Evolutionary conservation across 2,888 invertebrate species (phyloP), one percentile per base, ranked within the genome.

Genomic region (Dexiosoma caninum): DNA sequence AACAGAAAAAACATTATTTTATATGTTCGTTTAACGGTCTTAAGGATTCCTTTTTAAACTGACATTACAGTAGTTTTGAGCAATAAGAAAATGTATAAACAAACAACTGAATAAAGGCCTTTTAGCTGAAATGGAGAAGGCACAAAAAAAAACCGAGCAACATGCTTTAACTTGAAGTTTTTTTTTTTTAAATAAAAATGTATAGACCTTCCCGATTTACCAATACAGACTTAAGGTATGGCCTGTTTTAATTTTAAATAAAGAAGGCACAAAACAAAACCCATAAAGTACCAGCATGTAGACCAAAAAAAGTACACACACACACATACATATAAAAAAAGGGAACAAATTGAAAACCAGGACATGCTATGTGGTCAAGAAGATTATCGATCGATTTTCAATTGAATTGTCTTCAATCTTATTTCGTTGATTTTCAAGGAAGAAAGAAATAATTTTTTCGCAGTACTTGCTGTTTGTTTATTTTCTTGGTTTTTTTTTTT

Each of bases 321-420:
- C 19, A 21, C 12, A 19, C 9, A 30, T 27, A 6, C 19, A 8
- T n/a, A 60, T 21, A 16, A 5, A 40, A 7, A 23, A 10, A 42
- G 30, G 71, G 62, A 32, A 19, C 19, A 16, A 21, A 19, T 35
- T 12, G 2, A 37, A 55, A 49, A 57, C 27, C 16, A 16, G 9
- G 30, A 51, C 32, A 19, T 64, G 21, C 27, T 77, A 66, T 83
- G 83, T 79, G 84, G 84, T 83, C 84, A 82, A 83, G 83, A 82
- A 78, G 84, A 83, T 84, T 83, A 85, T 84, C 84, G 85, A 85
- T 85, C 82, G 83, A 79, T 84, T 82, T 85, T 83, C 84, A 84
- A 85, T 84, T 84, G 83, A 83, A 85, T 83, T 85, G 83, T 83
- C 82, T 84, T 83, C 76, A 83, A 81, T 82, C 72, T 83, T 76